Percentiles rank a stretch among this genome's conserved stretches.
Evolutionary conservation across 2,113 vertebrate species (phyloP).

Genomic region (Glareola pratincola): DNA sequence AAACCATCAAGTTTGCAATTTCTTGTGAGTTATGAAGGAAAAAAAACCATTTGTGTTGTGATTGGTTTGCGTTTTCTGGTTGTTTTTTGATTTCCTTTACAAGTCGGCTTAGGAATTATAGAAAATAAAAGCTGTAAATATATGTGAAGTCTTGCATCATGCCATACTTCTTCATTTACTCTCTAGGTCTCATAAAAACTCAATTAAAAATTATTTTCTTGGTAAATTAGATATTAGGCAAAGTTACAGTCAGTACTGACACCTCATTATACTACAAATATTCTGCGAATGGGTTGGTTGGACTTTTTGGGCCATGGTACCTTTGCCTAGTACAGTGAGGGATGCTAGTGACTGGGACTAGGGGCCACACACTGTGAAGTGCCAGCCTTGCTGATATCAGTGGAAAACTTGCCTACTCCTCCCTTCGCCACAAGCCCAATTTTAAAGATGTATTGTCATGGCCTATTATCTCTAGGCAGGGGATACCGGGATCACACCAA

Average conservation of each 20-base stretch:
- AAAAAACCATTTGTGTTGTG: neutral
- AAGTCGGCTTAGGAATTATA: neutral
- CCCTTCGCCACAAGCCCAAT: neutral
- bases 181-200: neutral
- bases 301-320: neutral
- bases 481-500: neutral
- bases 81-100: neutral
- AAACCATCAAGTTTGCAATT: neutral
- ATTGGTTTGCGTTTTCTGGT: neutral
- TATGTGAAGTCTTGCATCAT: neutral
- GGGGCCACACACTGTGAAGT: neutral
- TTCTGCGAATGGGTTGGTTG: neutral
- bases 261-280: neutral
- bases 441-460: rapidly evolving
- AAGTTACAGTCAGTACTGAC: neutral
- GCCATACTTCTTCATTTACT: neutral
- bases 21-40: neutral
- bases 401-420: neutral
- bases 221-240: neutral
- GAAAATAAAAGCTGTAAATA: neutral
- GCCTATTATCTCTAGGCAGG: neutral
- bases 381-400: neutral
- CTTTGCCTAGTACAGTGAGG: neutral
- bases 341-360: neutral
- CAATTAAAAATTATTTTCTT: neutral